phyloP scores from a whole-genome alignment of 1,140 invertebrate genomes.

The Scaptomyza pallida region DNA sequence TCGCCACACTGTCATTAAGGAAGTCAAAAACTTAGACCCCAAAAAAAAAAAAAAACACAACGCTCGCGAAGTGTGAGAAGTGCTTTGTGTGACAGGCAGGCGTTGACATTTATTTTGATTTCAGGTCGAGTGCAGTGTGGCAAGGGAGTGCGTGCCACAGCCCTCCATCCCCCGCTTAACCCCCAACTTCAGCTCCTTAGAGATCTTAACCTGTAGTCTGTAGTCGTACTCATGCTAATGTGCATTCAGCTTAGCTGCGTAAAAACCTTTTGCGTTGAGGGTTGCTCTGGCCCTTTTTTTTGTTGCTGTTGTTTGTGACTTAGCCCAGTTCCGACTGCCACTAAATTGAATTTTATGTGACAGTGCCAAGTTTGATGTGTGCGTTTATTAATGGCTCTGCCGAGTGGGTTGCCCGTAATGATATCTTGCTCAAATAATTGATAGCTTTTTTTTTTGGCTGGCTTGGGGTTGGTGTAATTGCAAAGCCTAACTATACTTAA shows the following conservation, averaged over 20 bases:
- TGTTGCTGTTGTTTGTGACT: slow-evolving; percentile 13
- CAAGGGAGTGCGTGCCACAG: slow-evolving; percentile 22
- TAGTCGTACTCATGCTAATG: slow-evolving; percentile 64
- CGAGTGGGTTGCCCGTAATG: slow-evolving; percentile 10
- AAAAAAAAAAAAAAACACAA: slow-evolving; percentile 18
- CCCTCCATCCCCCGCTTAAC: not conserved
- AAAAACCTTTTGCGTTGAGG: slow-evolving; percentile 41
- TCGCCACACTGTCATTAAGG: slow-evolving; percentile 71
- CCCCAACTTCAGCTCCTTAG: slow-evolving; percentile 10
- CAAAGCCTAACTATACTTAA: slow-evolving; percentile 45
- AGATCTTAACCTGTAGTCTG: slow-evolving; percentile 38
- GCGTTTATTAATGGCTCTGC: slow-evolving; percentile 73
- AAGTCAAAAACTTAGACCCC: slow-evolving; percentile 79
- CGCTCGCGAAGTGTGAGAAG: not conserved
- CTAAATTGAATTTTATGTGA: slow-evolving; percentile 81
- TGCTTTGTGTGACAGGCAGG: slow-evolving; percentile 69
- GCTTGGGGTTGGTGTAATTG: slow-evolving; percentile 46
- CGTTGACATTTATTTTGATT: slow-evolving; percentile 82
- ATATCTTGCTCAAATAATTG: slow-evolving; percentile 40
- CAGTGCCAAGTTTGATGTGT: slow-evolving; percentile 75
- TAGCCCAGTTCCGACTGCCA: slow-evolving; percentile 43
- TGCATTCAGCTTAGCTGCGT: slow-evolving; percentile 65
- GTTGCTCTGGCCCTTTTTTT: slow-evolving; percentile 56
- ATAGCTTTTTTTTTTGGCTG: slow-evolving; percentile 32
- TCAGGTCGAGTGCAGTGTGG: slow-evolving; percentile 75